phyloP scores from a whole-genome alignment of 2,113 vertebrate species.

The Mirounga angustirostris region DNA sequence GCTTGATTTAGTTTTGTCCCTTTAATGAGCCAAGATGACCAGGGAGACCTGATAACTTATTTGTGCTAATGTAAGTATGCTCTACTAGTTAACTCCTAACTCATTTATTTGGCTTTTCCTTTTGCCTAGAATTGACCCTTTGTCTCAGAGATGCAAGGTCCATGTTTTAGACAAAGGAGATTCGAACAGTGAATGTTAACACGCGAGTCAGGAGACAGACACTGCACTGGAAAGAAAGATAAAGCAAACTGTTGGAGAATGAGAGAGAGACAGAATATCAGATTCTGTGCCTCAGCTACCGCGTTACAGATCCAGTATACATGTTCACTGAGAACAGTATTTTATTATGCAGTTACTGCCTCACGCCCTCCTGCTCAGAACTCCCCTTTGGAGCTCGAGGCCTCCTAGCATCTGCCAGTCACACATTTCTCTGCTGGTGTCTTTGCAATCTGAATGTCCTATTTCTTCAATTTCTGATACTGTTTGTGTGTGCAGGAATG shows the following conservation, averaged over 20 bases:
- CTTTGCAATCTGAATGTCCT: background rate
- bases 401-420: background rate
- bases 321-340: background rate
- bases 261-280: too few species aligned
- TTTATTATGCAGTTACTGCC: background rate
- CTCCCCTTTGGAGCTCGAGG: background rate
- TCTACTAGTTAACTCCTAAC: constrained; percentile 70
- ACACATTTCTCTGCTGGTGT: background rate
- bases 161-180: constrained; percentile 52
- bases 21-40: constrained; percentile 80
- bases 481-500: background rate
- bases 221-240: background rate
- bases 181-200: background rate
- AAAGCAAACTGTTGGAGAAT: background rate
- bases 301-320: accelerated
- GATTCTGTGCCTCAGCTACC: background rate
- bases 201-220: background rate
- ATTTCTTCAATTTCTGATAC: constrained; percentile 41
- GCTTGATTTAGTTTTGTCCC: constrained; percentile 79
- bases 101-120: constrained; percentile 66
- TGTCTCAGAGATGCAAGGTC: constrained; percentile 63
- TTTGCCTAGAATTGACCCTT: constrained; percentile 60
- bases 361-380: background rate
- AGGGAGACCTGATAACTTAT: constrained; percentile 70
- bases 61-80: constrained; percentile 73